These are phyloP conservation scores for Myotis brandtii DNA, from an alignment of 2,113 vertebrate species.

Conservation along the genomic window DNA sequence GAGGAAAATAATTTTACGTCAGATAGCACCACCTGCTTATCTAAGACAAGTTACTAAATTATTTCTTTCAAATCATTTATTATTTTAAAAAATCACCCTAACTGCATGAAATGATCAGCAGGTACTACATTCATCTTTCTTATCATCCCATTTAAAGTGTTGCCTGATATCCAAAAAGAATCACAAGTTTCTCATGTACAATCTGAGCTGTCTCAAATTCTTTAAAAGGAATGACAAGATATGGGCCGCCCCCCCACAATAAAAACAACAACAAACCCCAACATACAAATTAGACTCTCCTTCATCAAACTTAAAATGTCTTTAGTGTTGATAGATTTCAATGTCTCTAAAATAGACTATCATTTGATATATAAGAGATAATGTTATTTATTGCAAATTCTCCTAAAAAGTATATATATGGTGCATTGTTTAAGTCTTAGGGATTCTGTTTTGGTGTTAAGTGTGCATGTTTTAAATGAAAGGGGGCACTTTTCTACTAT, in stretches of 20 bases:
- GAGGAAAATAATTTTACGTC: constrained; percentile 64
- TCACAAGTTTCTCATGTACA: neutral
- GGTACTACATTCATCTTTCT: neutral
- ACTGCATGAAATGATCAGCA: neutral
- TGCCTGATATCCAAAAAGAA: neutral
- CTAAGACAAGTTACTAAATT: constrained; percentile 65
- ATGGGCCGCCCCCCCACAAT: neutral
- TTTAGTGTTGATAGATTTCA: constrained; percentile 36
- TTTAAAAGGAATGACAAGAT: constrained; percentile 36
- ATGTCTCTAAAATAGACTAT: constrained; percentile 26
- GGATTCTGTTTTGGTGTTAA: constrained; percentile 31
- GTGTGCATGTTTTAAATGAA: constrained; percentile 44
- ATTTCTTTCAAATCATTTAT: constrained; percentile 73
- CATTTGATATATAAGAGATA: neutral
- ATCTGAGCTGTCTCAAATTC: constrained; percentile 26
- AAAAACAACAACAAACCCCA: neutral
- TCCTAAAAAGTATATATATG: neutral
- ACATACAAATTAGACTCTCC: neutral
- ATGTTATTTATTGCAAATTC: constrained; percentile 28
- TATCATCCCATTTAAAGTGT: constrained; percentile 36
- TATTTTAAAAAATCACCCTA: constrained; percentile 47
- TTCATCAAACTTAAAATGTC: constrained; percentile 38
- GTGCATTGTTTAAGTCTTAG: neutral
- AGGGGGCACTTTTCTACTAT: constrained; percentile 39
- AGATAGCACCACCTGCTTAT: constrained; percentile 6